Conservation (phyloP, 2,888 invertebrate genomes). For the Chymomyza amoena region DNA sequence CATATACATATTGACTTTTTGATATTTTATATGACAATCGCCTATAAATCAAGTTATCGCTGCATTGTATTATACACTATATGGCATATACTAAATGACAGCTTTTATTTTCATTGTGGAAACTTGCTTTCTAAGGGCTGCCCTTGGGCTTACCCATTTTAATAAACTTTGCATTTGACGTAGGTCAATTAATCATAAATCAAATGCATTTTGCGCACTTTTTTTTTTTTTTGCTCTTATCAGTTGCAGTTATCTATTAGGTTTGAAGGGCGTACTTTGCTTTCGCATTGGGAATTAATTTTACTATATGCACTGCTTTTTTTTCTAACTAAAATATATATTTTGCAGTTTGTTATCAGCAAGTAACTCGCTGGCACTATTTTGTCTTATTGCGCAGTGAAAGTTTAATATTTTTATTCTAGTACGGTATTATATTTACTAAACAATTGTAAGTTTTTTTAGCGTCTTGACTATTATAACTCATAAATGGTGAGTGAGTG, state of each 20-base stretch:
- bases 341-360: constrained; percentile 17
- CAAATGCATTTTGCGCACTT: constrained; percentile 31
- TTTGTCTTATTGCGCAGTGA: constrained; percentile 67
- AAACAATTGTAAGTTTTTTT: constrained; percentile 12
- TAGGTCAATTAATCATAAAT: constrained; percentile 59
- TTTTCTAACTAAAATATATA: background rate
- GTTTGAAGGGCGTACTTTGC: background rate
- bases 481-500: no score
- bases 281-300: background rate
- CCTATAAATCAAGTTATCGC: background rate
- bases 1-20: background rate
- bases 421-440: constrained; percentile 10
- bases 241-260: background rate
- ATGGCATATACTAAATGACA: background rate
- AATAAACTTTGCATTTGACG: constrained; percentile 46
- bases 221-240: background rate
- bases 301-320: background rate
- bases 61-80: background rate
- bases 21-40: background rate
- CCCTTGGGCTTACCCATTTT: background rate
- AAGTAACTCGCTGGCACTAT: constrained; percentile 26
- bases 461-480: constrained; percentile 20
- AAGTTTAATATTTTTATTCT: constrained; percentile 44
- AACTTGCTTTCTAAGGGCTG: background rate
- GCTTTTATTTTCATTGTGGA: background rate